Conservation (phyloP, 2,888 invertebrate species). For the Uropetala carovei region DNA sequence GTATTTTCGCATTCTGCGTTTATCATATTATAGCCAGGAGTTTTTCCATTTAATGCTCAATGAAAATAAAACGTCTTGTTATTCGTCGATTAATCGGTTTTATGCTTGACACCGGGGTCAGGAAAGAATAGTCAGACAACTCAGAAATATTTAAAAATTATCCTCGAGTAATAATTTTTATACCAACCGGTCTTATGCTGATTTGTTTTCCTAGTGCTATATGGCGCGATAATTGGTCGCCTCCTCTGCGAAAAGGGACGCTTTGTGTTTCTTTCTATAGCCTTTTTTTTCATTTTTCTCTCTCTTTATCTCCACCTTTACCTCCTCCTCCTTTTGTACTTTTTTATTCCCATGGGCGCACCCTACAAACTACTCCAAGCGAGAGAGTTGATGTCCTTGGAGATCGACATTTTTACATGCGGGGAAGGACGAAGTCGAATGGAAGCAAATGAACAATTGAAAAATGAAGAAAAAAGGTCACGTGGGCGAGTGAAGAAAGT, state of each 20-base stretch:
- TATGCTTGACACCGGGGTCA: too few species aligned
- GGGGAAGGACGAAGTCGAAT: not conserved
- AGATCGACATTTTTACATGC: not conserved
- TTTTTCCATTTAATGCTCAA: too few species aligned
- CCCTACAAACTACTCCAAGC: not conserved
- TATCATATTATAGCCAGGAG: too few species aligned
- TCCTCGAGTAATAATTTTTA: too few species aligned
- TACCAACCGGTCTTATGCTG: too few species aligned
- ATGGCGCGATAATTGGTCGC: not conserved
- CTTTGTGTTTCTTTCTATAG: not conserved
- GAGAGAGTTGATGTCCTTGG: slow-evolving; percentile 10
- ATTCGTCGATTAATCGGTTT: too few species aligned
- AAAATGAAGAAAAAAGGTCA: not conserved
- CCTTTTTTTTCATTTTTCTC: not conserved
- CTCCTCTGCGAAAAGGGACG: not conserved
- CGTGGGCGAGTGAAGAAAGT: too few species aligned
- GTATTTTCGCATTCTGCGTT: too few species aligned
- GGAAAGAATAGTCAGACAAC: too few species aligned
- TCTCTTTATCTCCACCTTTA: not conserved
- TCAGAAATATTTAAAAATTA: too few species aligned
- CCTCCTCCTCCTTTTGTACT: not conserved
- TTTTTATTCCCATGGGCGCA: not conserved
- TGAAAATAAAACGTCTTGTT: too few species aligned
- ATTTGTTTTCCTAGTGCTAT: not conserved
- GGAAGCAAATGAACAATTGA: slow-evolving; percentile 10